Evolutionary conservation across 1,140 invertebrate genomes (phyloP).

Genomic region (Heterodera carotae): DNA sequence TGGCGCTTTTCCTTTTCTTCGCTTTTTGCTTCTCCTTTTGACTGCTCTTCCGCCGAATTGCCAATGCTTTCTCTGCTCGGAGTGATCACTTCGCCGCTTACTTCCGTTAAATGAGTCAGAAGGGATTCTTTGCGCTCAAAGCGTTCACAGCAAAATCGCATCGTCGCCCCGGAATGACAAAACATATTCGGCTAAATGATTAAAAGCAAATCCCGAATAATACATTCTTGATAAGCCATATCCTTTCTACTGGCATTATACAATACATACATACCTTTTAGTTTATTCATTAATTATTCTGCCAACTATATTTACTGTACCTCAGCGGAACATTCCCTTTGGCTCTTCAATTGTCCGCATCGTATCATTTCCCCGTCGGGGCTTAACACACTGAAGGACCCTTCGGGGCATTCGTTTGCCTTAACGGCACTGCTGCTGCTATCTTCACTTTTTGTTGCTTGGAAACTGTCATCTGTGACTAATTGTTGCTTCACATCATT

Average conservation of each 20-base stretch:
- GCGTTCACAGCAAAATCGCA: constrained; percentile 42
- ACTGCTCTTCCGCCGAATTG: not conserved
- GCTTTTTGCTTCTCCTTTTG: not conserved
- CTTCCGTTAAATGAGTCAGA: not conserved
- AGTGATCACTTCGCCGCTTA: not conserved
- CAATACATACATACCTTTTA: no score
- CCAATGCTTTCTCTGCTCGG: not conserved
- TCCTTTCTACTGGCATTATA: no score
- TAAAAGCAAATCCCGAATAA: not conserved
- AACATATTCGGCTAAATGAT: constrained; percentile 44
- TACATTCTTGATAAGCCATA: no score
- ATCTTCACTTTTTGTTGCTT: not conserved
- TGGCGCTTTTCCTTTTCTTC: not conserved
- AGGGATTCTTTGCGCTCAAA: not conserved
- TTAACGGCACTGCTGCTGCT: not conserved
- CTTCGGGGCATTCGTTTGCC: constrained; percentile 41
- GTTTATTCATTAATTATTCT: not conserved
- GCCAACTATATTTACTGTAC: constrained; percentile 25
- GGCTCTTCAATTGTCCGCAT: constrained; percentile 25
- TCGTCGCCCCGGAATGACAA: constrained; percentile 23
- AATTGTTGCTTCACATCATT: constrained; percentile 1
- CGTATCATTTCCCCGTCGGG: constrained; percentile 23
- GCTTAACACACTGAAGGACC: constrained; percentile 38
- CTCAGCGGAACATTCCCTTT: constrained; percentile 33
- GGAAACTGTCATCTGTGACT: constrained; percentile 12